Conservation (phyloP, 2,797 vertebrate genomes). For the Odontamblyopus lacepedii region DNA sequence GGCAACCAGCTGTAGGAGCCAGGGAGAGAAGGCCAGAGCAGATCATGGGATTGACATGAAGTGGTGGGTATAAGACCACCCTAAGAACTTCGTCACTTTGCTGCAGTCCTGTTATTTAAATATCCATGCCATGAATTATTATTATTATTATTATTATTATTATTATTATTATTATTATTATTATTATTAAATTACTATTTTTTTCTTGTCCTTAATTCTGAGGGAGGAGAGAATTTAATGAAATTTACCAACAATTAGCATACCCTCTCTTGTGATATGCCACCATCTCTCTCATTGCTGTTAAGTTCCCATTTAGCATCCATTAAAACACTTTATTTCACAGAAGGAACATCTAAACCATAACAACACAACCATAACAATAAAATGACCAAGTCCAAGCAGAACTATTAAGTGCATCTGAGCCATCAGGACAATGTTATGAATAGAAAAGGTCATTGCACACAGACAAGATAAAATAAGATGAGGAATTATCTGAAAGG, state of each 20-base stretch:
- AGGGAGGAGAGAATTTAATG: no score
- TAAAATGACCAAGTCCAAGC: not conserved
- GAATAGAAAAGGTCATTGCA: not conserved
- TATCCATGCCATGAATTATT: not conserved
- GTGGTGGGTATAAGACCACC: not conserved
- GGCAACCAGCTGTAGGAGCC: conserved; percentile 59
- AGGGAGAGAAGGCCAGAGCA: conserved; percentile 31
- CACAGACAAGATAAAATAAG: conserved; percentile 3
- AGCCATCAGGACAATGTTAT: not conserved
- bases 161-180: no score
- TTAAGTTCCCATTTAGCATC: not conserved
- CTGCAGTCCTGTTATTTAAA: not conserved
- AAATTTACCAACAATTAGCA: not conserved
- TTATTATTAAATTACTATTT: no score
- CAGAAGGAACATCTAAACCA: not conserved
- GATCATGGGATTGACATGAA: conserved; percentile 34
- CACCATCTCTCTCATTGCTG: not conserved
- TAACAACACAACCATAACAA: not conserved
- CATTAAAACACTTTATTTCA: not conserved
- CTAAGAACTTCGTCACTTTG: not conserved
- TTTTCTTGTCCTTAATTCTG: no score
- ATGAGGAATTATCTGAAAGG: not conserved
- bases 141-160: no score
- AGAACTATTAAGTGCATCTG: not conserved
- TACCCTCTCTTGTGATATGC: not conserved